Conservation (phyloP, 2,113 vertebrate species). For the Emydura subglobosa region DNA sequence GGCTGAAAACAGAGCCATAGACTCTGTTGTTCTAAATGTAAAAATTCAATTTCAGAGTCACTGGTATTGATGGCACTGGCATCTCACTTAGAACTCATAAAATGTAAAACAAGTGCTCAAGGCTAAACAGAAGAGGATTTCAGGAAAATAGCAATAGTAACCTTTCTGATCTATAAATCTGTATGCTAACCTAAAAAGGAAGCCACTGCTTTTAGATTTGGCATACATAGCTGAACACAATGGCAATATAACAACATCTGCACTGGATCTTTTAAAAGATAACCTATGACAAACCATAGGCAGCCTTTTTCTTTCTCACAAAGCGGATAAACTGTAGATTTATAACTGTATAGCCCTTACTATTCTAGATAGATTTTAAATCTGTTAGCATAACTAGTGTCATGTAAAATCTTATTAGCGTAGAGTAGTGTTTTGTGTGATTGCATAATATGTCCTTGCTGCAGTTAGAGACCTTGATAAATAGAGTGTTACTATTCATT, state of each 20-base stretch:
- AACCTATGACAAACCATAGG: neutral
- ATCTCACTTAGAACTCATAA: neutral
- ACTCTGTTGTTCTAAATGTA: neutral
- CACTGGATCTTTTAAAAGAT: neutral
- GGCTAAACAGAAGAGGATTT: neutral
- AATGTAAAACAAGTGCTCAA: neutral
- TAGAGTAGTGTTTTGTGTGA: neutral
- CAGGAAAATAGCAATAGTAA: neutral
- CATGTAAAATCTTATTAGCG: neutral
- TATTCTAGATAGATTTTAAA: neutral
- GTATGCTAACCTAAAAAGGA: neutral
- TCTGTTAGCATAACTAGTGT: neutral
- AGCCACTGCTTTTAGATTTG: neutral
- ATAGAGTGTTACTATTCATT: neutral
- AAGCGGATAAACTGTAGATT: neutral
- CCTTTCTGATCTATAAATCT: conserved; percentile 15
- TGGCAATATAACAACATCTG: neutral
- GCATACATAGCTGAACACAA: neutral
- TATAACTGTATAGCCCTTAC: neutral
- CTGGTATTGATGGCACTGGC: neutral
- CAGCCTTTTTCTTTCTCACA: neutral
- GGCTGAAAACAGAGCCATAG: neutral
- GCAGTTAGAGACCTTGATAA: neutral
- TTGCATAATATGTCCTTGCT: neutral
- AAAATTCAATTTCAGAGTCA: neutral